Conservation (phyloP, 64 coral and sea anemone genomes). For the Acropora tenuis region DNA sequence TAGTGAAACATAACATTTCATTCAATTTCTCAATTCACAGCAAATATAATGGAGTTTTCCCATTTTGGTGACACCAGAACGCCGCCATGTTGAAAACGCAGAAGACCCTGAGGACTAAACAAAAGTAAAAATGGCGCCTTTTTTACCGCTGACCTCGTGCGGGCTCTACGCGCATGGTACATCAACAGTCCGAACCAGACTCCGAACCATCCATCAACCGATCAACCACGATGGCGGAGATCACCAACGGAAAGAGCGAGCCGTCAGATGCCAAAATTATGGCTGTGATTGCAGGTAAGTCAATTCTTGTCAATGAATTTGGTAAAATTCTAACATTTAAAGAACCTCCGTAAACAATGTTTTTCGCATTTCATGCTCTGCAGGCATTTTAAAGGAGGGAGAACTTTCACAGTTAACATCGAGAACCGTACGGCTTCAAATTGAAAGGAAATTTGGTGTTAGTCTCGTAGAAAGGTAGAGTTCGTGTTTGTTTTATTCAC, state of each 20-base stretch:
- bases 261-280: slow-evolving; percentile 28
- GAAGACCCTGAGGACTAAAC: too few species aligned
- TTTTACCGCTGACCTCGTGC: background rate
- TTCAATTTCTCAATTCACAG: too few species aligned
- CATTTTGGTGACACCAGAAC: too few species aligned
- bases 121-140: too few species aligned
- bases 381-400: slow-evolving; percentile 61
- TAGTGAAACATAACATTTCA: too few species aligned
- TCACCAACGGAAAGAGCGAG: background rate
- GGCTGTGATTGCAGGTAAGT: slow-evolving; percentile 1
- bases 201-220: too few species aligned
- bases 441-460: slow-evolving; percentile 62
- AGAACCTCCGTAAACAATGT: background rate
- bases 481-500: background rate
- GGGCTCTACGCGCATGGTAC: slow-evolving; percentile 40
- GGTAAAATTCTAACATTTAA: too few species aligned
- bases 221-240: background rate
- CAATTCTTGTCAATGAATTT: background rate
- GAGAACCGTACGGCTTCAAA: slow-evolving; percentile 53
- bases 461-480: slow-evolving; percentile 47
- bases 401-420: slow-evolving; percentile 66
- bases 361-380: background rate
- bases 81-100: too few species aligned
- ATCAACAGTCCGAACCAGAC: background rate
- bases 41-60: too few species aligned